Conservation (phyloP, 1,140 invertebrate species). For the Nixonia krombeini region DNA sequence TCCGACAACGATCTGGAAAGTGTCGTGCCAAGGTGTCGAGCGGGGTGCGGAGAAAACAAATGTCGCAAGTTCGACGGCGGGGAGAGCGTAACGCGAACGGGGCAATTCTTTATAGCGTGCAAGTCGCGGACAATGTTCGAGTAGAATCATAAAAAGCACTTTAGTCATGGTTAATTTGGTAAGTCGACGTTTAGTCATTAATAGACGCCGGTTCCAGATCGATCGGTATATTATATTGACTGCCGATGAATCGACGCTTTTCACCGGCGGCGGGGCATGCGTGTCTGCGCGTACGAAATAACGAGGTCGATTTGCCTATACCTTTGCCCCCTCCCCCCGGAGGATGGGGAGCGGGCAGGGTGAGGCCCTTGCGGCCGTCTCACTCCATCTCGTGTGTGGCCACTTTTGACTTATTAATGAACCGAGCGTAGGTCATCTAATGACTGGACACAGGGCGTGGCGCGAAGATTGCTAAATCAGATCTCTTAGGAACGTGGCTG, state of each 20-base stretch:
- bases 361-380: conserved; percentile 28
- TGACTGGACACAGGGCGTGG: conserved; percentile 69
- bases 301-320: conserved; percentile 17
- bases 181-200: conserved; percentile 68
- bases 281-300: conserved; percentile 17
- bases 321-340: conserved; percentile 10
- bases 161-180: conserved; percentile 71
- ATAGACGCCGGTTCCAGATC: conserved; percentile 61
- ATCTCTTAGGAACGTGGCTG: conserved; percentile 34
- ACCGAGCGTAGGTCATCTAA: conserved; percentile 59
- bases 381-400: conserved; percentile 56
- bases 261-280: conserved; percentile 18
- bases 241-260: conserved; percentile 66
- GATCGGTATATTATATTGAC: conserved; percentile 70
- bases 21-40: conserved; percentile 27
- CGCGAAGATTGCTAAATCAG: conserved; percentile 70
- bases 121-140: conserved; percentile 23
- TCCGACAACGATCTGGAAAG: no score
- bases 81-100: no score
- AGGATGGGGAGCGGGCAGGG: no score
- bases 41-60: no score
- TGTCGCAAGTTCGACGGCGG: no score
- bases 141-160: conserved; percentile 57
- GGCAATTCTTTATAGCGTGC: background rate
- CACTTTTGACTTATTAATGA: conserved; percentile 67